Evolutionary conservation across 2,888 invertebrate genomes (phyloP).

Genomic region (Lingula anatina): DNA sequence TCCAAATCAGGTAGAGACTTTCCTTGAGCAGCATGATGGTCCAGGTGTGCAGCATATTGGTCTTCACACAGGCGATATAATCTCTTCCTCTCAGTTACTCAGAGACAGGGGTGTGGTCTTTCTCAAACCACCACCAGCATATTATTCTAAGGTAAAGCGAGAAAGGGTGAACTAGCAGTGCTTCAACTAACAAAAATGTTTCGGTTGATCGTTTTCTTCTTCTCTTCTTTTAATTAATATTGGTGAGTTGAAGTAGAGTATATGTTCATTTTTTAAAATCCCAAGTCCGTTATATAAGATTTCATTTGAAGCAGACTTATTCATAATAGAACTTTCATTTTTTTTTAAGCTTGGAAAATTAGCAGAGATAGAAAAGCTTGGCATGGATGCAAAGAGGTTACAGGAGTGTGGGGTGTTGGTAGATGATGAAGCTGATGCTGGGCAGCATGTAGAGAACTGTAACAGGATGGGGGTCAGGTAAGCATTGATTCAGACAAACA

Average conservation of each 20-base stretch:
- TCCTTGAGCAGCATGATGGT: constrained; percentile 50
- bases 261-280: too few relatives aligned
- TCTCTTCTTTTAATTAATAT: too few relatives aligned
- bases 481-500: too few relatives aligned
- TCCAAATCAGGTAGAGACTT: constrained; percentile 53
- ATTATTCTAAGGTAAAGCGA: constrained; percentile 48
- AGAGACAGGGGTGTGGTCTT: constrained; percentile 44
- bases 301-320: too few relatives aligned
- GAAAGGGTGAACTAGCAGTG: not conserved
- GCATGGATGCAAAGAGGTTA: constrained; percentile 40
- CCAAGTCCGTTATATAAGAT: too few relatives aligned
- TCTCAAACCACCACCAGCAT: constrained; percentile 51
- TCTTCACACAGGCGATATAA: constrained; percentile 46
- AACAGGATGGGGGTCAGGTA: too few relatives aligned
- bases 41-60: constrained; percentile 55
- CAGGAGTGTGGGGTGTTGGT: constrained; percentile 48
- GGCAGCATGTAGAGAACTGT: not conserved
- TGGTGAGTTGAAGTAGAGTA: too few relatives aligned
- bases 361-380: constrained; percentile 41
- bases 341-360: constrained; percentile 39
- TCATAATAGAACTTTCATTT: too few relatives aligned
- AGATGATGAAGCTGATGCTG: constrained; percentile 49
- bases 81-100: constrained; percentile 39
- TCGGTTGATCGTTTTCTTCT: not conserved
- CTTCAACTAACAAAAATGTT: too few relatives aligned